These are phyloP conservation scores for Tanaodytes sp. DNA, from an alignment of 2,888 invertebrate genomes.

Conservation along the genomic window DNA sequence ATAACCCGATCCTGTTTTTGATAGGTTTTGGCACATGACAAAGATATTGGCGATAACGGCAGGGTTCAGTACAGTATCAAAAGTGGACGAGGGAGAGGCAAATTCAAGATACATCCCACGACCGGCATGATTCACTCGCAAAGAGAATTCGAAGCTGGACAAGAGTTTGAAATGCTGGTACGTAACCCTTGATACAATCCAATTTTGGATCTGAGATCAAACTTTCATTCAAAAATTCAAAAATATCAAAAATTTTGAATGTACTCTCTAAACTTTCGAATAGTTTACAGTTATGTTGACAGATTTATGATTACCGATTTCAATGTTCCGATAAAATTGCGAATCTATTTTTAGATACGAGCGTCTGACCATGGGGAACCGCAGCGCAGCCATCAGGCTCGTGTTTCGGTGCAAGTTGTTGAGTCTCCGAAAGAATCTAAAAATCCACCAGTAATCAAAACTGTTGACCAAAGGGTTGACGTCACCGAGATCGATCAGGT, in stretches of 20 bases:
- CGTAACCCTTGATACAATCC: too few relatives aligned
- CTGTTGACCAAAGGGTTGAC: constrained; percentile 80
- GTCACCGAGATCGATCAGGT: constrained; percentile 90
- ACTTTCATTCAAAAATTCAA: too few relatives aligned
- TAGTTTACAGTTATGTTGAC: too few relatives aligned
- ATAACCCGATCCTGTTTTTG: too few relatives aligned
- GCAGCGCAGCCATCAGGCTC: constrained; percentile 82
- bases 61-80: constrained; percentile 86
- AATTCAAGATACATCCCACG: constrained; percentile 86
- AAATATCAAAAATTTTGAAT: too few relatives aligned
- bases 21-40: constrained; percentile 87
- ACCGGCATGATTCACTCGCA: constrained; percentile 88
- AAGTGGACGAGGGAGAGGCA: constrained; percentile 84
- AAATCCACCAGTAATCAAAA: constrained; percentile 78
- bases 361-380: constrained; percentile 87
- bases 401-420: constrained; percentile 81
- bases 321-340: neutral
- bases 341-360: constrained; percentile 77
- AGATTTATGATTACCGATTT: too few relatives aligned
- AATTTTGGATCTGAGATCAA: neutral
- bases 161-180: constrained; percentile 80
- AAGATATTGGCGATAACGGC: constrained; percentile 87
- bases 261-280: too few relatives aligned
- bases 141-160: constrained; percentile 80
- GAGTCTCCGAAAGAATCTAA: constrained; percentile 77